phyloP scores from a whole-genome alignment of 2,797 vertebrate species.

The Amphiprion clarkii region DNA sequence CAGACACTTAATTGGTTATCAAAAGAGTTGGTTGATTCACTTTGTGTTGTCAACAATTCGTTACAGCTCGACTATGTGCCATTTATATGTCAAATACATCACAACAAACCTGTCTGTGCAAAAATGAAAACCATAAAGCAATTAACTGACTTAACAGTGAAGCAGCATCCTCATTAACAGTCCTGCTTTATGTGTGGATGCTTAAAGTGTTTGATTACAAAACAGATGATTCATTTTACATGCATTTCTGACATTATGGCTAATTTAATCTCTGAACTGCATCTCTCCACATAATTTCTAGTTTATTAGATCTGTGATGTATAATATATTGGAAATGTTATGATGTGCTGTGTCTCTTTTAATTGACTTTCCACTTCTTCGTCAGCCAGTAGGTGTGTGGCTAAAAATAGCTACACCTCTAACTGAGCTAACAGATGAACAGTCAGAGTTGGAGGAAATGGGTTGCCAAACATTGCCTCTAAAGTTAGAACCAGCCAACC shows the following conservation, averaged over 20 bases:
- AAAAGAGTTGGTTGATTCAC: background rate
- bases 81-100: background rate
- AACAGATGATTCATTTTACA: background rate
- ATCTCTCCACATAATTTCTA: slow-evolving; percentile 17
- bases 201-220: background rate
- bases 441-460: slow-evolving; percentile 74
- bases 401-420: slow-evolving; percentile 78
- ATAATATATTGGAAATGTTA: slow-evolving; percentile 36
- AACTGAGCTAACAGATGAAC: slow-evolving; percentile 76
- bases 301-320: slow-evolving; percentile 38
- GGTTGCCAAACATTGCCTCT: slow-evolving; percentile 78
- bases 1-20: background rate
- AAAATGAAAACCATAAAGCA: background rate
- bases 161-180: background rate
- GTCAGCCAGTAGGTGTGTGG: slow-evolving; percentile 64
- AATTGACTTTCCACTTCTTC: slow-evolving; percentile 69
- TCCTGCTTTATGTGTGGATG: background rate
- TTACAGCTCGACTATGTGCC: too few species aligned
- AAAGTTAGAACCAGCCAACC: slow-evolving; percentile 83
- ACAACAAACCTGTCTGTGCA: background rate
- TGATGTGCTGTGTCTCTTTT: slow-evolving; percentile 61
- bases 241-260: background rate
- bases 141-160: background rate
- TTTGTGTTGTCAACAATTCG: background rate
- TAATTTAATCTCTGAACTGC: slow-evolving; percentile 16